Evolutionary conservation across 2,113 vertebrate species (phyloP), one percentile per base, ranked within the genome.

Genomic region (Ploceus nigricollis): DNA sequence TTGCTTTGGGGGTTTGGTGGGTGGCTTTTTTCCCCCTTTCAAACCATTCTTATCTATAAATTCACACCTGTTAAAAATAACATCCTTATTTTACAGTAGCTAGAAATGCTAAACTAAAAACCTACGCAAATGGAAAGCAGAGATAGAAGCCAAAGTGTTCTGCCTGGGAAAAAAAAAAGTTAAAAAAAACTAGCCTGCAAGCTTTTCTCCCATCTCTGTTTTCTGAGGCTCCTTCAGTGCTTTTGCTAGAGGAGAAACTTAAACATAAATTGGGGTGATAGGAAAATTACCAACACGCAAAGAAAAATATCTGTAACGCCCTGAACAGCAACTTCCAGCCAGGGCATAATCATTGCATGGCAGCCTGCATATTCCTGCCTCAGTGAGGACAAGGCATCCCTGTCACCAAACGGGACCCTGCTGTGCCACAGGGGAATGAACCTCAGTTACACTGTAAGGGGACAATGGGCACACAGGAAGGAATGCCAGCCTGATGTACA

Each of bases 81-180:
- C 13, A 91, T 10, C 48, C 27, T 18, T 20, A 69, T 87, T 91
- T 82, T 85, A 80, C 45, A 37, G 33, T 28, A 57, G 33, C 48
- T 69, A 72, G 53, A 91, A 95, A 87, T 20, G 31, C 16, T 84
- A 42, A 87, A 79, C 31, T 28, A 9, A 85, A 89, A 93, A 44
- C 20, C 37, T 73, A 57, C 6, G 39, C 56, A 81, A 90, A 83
- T n/a, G n/a, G 39, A 48, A 91, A 93, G 16, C 0, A 54, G 30
- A 86, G 51, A 70, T 75, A 89, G 73, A 39, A 92, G 50, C 24
- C 25, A 69, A 73, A 63, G 10, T 7, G 13, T 22, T 85, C 45
- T 73, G 25, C 10, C 13, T 7, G 3, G 3, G 3, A 15, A 19
- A 42, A 70, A 30, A 47, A 50, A 20, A 20, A 16, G 3, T 3